Base-by-base conservation (phyloP, 2,888 invertebrate genomes). In the Strigamia transsilvanica region DNA sequence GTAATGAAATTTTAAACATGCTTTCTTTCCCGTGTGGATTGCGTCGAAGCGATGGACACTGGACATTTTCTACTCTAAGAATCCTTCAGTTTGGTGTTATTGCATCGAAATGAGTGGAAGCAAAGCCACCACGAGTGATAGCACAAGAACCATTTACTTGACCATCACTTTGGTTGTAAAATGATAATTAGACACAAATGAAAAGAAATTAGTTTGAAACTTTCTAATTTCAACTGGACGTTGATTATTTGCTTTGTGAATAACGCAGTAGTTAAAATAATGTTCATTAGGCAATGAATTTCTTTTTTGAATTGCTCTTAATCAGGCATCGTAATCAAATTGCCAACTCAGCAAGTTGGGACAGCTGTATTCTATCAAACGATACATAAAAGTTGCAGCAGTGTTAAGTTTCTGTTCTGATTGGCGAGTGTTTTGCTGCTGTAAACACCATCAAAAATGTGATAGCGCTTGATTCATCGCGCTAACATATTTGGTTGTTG, bases 401-500 rank as follows among this genome's bases (percentile, higher is more conserved):
- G 66, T 66, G 66, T 66, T 66, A 13, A 66, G 66, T 66, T 27
- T 23, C 66, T 27, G 3, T 66, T 66, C 66, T 66, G 66, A 66
- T 66, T 66, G 66, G 66, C 13, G 66, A 66, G 66, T 66, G 66
- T 66, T 66, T 66, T 66, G 66, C 66, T 66, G 66, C 66, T 66
- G 66, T 66, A 66, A 66, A 66, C 66, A 27, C 66, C 66, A 66
- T 27, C 27, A 66, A 27, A 66, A 66, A 66, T 66, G 66, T 27
- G 66, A 66, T 66, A 66, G 27, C 66, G 23, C 66, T 66, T 66
- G 27, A 66, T 66, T 66, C 66, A 66, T 66, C 32, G 66, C 66
- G 27, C 66, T 27, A 66, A 66, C 66, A 66, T 66, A 66, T 66
- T 66, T 66, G 10, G 27, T 13, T 66, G 66, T 66, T 23, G 66